Evolutionary conservation across 2,797 vertebrate species (phyloP).

Genomic region (Alcedo atthis): DNA sequence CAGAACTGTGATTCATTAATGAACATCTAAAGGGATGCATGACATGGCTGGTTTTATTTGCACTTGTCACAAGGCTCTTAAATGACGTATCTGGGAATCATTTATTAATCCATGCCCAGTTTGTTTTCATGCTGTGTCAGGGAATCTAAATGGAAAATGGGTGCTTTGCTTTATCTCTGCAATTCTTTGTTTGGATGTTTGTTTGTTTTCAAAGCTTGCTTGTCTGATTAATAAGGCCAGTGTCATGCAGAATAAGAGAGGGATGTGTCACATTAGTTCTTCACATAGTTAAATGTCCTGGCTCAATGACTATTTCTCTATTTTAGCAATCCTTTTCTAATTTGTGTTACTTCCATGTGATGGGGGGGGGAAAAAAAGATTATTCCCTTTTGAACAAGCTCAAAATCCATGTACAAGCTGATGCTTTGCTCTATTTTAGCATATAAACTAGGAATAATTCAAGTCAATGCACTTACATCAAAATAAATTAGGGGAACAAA

Average conservation of each 20-base stretch:
- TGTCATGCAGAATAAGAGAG: neutral
- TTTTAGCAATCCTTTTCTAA: neutral
- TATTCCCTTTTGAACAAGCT: neutral
- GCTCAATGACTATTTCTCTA: neutral
- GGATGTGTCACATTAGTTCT: neutral
- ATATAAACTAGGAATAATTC: neutral
- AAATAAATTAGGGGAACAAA: neutral
- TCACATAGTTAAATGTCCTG: neutral
- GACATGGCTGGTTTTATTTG: neutral
- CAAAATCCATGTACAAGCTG: neutral
- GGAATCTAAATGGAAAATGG: neutral
- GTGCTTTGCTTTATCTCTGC: neutral
- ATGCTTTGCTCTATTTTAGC: neutral
- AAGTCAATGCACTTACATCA: neutral
- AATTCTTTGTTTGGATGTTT: slow-evolving; percentile 38
- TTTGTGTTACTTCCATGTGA: neutral
- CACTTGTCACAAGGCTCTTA: neutral
- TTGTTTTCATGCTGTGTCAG: slow-evolving; percentile 39
- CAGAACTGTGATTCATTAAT: neutral
- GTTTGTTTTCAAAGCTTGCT: slow-evolving; percentile 33
- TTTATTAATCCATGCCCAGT: neutral
- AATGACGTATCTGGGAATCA: neutral
- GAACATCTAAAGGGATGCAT: neutral
- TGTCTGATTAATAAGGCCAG: neutral
- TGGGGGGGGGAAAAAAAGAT: rapidly evolving